phyloP scores from a whole-genome alignment of 1,140 invertebrate species.

The Daktulosphaira vitifoliae region DNA sequence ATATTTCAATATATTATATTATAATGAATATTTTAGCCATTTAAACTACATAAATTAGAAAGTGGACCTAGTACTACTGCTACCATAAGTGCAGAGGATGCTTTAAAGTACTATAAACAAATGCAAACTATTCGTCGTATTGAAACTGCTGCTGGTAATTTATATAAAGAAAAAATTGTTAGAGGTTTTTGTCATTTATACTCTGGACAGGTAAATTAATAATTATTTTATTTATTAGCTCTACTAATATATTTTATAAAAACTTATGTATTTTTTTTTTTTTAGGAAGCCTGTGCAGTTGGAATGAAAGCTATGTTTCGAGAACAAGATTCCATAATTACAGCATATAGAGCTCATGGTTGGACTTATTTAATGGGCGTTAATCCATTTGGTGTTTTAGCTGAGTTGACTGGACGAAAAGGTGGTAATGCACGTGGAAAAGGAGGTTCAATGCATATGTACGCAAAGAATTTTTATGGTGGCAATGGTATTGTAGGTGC shows the following conservation, averaged over 20 bases:
- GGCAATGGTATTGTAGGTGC: slow-evolving; percentile 99
- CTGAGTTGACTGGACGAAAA: slow-evolving; percentile 80
- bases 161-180: slow-evolving; percentile 94
- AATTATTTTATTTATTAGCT: too few species aligned
- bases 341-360: slow-evolving; percentile 93
- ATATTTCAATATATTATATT: not conserved
- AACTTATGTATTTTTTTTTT: too few species aligned
- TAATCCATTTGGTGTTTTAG: slow-evolving; percentile 61
- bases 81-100: slow-evolving; percentile 69
- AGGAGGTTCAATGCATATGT: slow-evolving; percentile 92
- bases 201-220: slow-evolving; percentile 64
- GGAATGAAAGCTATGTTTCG: slow-evolving; percentile 80
- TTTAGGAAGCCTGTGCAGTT: slow-evolving; percentile 72
- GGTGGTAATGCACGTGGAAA: slow-evolving; percentile 88
- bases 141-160: slow-evolving; percentile 83
- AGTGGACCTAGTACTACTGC: slow-evolving; percentile 67
- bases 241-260: too few species aligned
- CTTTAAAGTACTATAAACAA: slow-evolving; percentile 66
- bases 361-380: slow-evolving; percentile 93
- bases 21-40: slow-evolving; percentile 51
- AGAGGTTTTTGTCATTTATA: slow-evolving; percentile 97
- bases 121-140: slow-evolving; percentile 84
- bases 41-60: slow-evolving; percentile 79
- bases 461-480: slow-evolving; percentile 84
- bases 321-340: slow-evolving; percentile 81